Conservation (phyloP, 2,113 vertebrate species). For the Bubo blakistoni region DNA sequence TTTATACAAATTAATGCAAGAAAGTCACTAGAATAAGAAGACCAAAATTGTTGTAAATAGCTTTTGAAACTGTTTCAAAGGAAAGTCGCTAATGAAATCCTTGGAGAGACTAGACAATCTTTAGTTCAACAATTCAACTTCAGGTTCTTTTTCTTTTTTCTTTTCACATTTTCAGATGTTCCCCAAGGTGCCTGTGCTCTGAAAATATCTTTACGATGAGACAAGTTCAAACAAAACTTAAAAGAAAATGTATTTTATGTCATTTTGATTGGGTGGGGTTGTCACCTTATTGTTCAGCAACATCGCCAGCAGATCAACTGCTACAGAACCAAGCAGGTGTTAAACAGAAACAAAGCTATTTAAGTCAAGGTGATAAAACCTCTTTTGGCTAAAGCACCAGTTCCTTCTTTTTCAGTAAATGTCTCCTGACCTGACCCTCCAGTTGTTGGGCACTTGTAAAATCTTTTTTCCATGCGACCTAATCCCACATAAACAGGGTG, state of each 20-base stretch:
- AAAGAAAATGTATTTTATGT: constrained; percentile 46
- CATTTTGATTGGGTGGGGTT: constrained; percentile 40
- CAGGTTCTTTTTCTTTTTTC: not conserved
- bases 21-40: not conserved
- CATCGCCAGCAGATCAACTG: not conserved
- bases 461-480: not conserved
- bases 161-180: constrained; percentile 13
- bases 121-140: constrained; percentile 40
- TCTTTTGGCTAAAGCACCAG: fast-evolving
- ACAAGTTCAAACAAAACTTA: constrained; percentile 47
- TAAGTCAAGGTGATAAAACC: not conserved
- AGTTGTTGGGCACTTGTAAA: not conserved
- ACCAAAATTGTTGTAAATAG: constrained; percentile 6
- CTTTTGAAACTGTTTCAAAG: not conserved
- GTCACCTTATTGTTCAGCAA: constrained; percentile 27
- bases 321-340: not conserved
- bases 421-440: not conserved
- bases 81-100: constrained; percentile 51
- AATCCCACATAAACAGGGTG: not conserved
- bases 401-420: not conserved
- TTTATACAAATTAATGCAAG: constrained; percentile 26
- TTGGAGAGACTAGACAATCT: constrained; percentile 30
- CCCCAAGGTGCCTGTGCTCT: constrained; percentile 9
- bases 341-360: constrained; percentile 24
- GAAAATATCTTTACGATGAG: constrained; percentile 15